Conservation (phyloP, 2,888 invertebrate genomes). For the Dynastes tityus region DNA sequence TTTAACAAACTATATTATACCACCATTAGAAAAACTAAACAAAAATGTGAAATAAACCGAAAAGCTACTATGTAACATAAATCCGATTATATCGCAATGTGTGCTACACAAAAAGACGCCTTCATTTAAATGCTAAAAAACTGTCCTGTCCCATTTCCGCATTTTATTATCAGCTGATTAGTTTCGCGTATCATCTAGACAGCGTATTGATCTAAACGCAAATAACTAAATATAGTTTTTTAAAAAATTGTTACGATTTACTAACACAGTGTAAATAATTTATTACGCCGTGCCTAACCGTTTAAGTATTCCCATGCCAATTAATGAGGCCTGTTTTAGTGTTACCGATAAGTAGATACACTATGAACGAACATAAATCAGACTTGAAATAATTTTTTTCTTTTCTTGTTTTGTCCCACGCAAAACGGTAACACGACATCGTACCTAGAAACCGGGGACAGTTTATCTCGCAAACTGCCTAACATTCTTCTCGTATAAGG, state of each 20-base stretch:
- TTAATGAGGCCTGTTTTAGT: slow-evolving; percentile 34
- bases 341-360: slow-evolving; percentile 13
- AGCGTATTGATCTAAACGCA: not conserved
- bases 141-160: no score
- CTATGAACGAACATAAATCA: slow-evolving; percentile 29
- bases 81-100: no score
- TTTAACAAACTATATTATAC: no score
- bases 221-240: not conserved
- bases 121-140: no score
- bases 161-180: not conserved
- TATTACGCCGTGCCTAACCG: slow-evolving; percentile 10
- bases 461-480: slow-evolving; percentile 20
- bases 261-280: slow-evolving; percentile 1
- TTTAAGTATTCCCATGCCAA: slow-evolving; percentile 35
- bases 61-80: no score
- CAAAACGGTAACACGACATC: slow-evolving; percentile 11
- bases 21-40: no score
- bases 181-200: no score
- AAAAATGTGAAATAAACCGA: no score
- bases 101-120: no score
- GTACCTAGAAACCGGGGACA: slow-evolving; percentile 18
- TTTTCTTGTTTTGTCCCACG: slow-evolving; percentile 32
- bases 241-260: not conserved
- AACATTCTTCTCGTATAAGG: slow-evolving; percentile 22
- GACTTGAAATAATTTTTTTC: slow-evolving; percentile 25